Evolutionary conservation across 2,797 vertebrate species (phyloP).

Genomic region (Sylvilagus floridanus): DNA sequence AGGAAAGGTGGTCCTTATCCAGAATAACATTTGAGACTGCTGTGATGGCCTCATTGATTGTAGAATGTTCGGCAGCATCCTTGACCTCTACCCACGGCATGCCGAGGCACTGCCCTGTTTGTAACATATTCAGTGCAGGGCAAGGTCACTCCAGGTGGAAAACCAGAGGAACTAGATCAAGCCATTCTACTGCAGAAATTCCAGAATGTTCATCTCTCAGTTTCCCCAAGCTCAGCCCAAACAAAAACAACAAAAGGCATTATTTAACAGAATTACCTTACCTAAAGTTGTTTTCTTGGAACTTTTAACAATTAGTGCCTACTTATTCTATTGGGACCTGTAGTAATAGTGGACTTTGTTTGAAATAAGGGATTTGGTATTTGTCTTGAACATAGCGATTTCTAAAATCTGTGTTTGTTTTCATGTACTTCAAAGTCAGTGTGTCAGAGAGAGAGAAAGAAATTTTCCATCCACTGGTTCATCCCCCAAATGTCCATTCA

Average conservation of each 20-base stretch:
- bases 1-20: neutral
- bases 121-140: neutral
- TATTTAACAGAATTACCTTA: neutral
- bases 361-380: neutral
- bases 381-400: too few relatives aligned
- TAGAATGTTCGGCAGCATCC: neutral
- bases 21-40: neutral
- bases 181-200: neutral
- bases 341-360: neutral
- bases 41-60: neutral
- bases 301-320: neutral
- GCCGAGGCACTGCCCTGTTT: neutral
- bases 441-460: too few relatives aligned
- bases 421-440: too few relatives aligned
- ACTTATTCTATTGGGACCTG: neutral
- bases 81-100: neutral
- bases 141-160: neutral
- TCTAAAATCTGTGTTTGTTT: too few relatives aligned
- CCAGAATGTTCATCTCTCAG: neutral
- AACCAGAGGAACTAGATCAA: accelerated
- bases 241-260: neutral
- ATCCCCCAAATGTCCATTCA: too few relatives aligned
- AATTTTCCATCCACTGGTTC: too few relatives aligned
- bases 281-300: neutral
- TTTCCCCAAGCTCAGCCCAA: neutral